Evolutionary conservation across 2,113 vertebrate species (phyloP), one percentile per base, ranked within the genome.

Genomic region (Geococcyx californianus): DNA sequence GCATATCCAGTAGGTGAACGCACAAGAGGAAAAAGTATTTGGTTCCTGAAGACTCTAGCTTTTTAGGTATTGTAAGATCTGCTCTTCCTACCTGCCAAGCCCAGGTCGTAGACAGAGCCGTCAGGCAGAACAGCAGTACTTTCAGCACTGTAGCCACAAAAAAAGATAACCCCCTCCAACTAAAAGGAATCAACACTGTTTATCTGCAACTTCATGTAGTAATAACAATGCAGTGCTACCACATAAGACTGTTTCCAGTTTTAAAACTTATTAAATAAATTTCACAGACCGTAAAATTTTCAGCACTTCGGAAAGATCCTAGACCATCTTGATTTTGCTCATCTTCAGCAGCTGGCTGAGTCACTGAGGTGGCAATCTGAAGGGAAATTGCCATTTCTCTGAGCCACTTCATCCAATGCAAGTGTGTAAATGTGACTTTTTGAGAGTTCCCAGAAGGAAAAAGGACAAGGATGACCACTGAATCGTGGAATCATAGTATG

Each of bases 321-420:
- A n/a, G 13, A 13, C 59, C 34, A 44, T 87, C 55, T 70, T 83
- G 38, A n/a, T 95, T 95, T 88, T 54, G 24, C 88, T 63, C 60
- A 40, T 55, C 52, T 92, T 51, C 52, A 90, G 52, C 90, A 88
- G 33, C 72, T 40, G 49, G 34, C 63, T 91, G 70, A 92, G 45
- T 94, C 82, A 91, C 44, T 44, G 67, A 93, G 78, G 85, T 90
- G 47, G 68, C 42, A 85, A 56, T 90, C 82, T 77, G 59, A 91
- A 91, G 63, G 62, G 63, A 87, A 93, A 34, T 33, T 69, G 52
- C 29, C 7, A 0, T 83, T 80, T 77, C 59, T 75, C 73, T 49
- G 64, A 77, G 79, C 36, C 33, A 38, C 20, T 76, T 36, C 19
- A 54, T 76, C 66, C 59, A 59, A 23, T 55, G 15, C 0, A 1